Percentiles rank a stretch among this genome's conserved stretches.
Evolutionary conservation across 2,888 invertebrate species (phyloP).

Genomic region (Hyalella azteca): DNA sequence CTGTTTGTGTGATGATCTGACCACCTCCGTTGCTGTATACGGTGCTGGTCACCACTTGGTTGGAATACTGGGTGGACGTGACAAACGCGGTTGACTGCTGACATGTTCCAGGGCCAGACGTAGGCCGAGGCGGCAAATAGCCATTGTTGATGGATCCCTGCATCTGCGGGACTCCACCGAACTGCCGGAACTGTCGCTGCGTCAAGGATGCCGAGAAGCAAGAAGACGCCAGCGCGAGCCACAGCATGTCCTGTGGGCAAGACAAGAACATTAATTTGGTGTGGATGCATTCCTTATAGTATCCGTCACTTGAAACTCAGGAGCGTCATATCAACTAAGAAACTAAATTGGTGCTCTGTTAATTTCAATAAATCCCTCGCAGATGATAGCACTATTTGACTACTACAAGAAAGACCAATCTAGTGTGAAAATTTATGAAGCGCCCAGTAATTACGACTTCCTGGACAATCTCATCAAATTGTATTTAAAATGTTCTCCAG

Average conservation of each 20-base stretch:
- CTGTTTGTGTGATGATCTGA: conserved; percentile 45
- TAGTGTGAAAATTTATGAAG: not conserved
- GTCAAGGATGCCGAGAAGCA: conserved; percentile 12
- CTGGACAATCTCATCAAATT: no score
- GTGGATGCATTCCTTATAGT: not conserved
- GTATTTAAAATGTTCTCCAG: no score
- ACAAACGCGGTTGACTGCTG: conserved; percentile 41
- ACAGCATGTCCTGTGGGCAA: conserved; percentile 1
- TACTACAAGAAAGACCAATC: not conserved
- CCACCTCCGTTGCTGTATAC: conserved; percentile 39
- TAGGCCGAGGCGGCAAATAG: conserved; percentile 47
- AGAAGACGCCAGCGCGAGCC: not conserved
- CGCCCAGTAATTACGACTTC: no score
- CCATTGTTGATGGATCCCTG: conserved; percentile 35
- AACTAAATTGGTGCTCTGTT: not conserved
- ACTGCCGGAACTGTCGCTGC: conserved; percentile 26
- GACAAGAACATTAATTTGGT: not conserved
- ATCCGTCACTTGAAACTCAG: not conserved
- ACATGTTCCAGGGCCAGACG: conserved; percentile 33
- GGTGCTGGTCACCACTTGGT: conserved; percentile 38
- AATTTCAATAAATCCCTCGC: not conserved
- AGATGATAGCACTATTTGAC: not conserved
- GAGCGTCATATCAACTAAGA: not conserved
- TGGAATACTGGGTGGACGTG: conserved; percentile 42
- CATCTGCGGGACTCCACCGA: not conserved